These are phyloP conservation scores for Deilephila porcellus DNA, from an alignment of 2,888 invertebrate species.

Conservation along the genomic window DNA sequence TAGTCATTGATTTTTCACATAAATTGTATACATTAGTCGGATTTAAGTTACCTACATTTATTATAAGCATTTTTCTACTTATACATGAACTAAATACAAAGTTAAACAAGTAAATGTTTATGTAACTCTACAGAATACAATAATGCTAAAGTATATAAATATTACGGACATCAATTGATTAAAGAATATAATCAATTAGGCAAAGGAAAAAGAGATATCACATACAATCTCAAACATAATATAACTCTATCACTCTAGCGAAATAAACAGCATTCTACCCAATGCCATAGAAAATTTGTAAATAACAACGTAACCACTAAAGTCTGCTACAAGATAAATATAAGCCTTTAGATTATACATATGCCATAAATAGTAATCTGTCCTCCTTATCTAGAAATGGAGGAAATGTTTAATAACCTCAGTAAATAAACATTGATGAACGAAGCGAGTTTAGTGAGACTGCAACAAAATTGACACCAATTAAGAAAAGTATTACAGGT, in stretches of 20 bases:
- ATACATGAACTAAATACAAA: too few relatives aligned
- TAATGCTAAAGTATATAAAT: too few relatives aligned
- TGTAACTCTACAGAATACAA: too few relatives aligned
- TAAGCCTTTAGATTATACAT: too few relatives aligned
- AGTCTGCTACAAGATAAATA: neutral
- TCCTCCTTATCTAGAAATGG: conserved; percentile 3
- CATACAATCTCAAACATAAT: too few relatives aligned
- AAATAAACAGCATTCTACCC: neutral
- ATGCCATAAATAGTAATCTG: neutral
- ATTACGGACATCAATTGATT: too few relatives aligned
- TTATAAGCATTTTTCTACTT: too few relatives aligned
- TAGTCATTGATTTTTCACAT: neutral
- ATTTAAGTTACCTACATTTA: too few relatives aligned
- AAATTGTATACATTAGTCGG: neutral
- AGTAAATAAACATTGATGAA: neutral
- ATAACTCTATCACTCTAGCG: too few relatives aligned
- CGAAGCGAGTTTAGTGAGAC: neutral
- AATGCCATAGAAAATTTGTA: neutral
- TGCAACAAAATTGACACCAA: neutral
- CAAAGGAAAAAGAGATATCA: too few relatives aligned
- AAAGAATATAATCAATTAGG: too few relatives aligned
- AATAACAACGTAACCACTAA: neutral
- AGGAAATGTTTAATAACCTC: neutral
- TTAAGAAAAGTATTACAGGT: neutral
- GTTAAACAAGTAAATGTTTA: too few relatives aligned